Conservation (phyloP, 2,797 vertebrate species). For the Lindbergichthys nudifrons region DNA sequence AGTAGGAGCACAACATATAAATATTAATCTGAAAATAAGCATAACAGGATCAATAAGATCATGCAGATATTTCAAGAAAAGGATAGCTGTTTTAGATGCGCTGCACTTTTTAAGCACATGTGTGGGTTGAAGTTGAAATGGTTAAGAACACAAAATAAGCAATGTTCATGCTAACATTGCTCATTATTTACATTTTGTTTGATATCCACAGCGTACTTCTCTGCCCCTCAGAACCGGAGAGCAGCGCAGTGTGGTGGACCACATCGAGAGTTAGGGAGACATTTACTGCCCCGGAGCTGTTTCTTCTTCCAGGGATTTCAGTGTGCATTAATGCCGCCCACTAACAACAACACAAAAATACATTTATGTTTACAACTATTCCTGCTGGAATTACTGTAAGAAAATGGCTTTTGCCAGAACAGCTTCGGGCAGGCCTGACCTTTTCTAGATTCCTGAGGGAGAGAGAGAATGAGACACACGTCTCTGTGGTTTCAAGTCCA, state of each 20-base stretch:
- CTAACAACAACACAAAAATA: conserved; percentile 46
- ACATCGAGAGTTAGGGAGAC: conserved; percentile 39
- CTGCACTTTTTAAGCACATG: background rate
- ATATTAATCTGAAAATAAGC: too few relatives aligned
- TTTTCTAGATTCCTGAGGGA: conserved; percentile 56
- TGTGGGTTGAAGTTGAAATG: background rate
- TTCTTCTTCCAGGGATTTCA: conserved; percentile 50
- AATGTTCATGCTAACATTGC: conserved; percentile 8
- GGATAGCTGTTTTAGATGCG: background rate
- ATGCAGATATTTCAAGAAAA: background rate
- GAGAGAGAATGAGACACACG: conserved; percentile 2
- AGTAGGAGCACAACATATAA: too few relatives aligned
- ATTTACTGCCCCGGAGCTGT: conserved; percentile 49
- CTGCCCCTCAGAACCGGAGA: conserved; percentile 8
- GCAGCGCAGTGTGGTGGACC: conserved; percentile 34
- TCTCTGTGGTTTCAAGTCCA: conserved; percentile 56
- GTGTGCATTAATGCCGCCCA: conserved; percentile 71
- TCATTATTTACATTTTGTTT: conserved; percentile 10
- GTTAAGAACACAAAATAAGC: conserved; percentile 1
- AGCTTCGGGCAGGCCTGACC: conserved; percentile 50
- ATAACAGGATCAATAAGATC: background rate
- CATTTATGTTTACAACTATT: conserved; percentile 60
- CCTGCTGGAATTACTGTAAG: conserved; percentile 59
- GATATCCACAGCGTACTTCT: conserved; percentile 11
- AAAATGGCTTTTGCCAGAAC: conserved; percentile 52